A percentile compares a stretch with the other conserved stretches of the same genome.
phyloP scores from a whole-genome alignment of 92 coral and sea anemone genomes.

The Zoanthus solanderi region DNA sequence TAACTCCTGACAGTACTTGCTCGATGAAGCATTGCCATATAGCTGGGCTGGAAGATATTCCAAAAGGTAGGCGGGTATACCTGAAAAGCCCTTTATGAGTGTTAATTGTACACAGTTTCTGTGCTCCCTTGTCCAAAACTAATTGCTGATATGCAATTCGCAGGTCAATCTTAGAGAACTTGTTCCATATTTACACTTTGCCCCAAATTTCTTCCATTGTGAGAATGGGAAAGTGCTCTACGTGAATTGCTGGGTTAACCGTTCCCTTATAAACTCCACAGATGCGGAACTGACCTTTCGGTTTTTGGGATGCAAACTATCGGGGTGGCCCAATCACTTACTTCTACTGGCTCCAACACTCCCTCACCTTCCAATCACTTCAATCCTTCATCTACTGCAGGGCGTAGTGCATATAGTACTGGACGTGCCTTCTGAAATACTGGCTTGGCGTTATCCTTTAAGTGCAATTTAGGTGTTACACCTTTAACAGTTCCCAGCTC shows the following conservation, averaged over 20 bases:
- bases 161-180: too few relatives aligned
- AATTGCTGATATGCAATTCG: too few relatives aligned
- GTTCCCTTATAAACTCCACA: constrained; percentile 47
- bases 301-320: constrained; percentile 40
- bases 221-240: not conserved
- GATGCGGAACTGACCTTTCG: constrained; percentile 36
- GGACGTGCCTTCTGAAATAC: too few relatives aligned
- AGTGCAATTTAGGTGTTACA: not conserved
- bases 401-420: not conserved
- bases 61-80: too few relatives aligned
- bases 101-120: too few relatives aligned
- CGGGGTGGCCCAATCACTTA: constrained; percentile 8
- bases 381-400: constrained; percentile 34
- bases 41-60: too few relatives aligned
- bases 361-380: constrained; percentile 37
- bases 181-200: constrained; percentile 2
- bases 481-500: not conserved
- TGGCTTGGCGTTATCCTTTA: too few relatives aligned
- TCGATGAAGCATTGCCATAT: too few relatives aligned
- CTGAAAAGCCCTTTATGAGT: too few relatives aligned
- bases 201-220: constrained; percentile 42
- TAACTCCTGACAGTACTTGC: too few relatives aligned
- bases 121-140: too few relatives aligned
- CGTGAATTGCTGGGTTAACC: too few relatives aligned
- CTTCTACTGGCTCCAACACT: not conserved